These are phyloP conservation scores for Rotaria sp. DNA, from an alignment of 2,888 invertebrate genomes.

Conservation along the genomic window DNA sequence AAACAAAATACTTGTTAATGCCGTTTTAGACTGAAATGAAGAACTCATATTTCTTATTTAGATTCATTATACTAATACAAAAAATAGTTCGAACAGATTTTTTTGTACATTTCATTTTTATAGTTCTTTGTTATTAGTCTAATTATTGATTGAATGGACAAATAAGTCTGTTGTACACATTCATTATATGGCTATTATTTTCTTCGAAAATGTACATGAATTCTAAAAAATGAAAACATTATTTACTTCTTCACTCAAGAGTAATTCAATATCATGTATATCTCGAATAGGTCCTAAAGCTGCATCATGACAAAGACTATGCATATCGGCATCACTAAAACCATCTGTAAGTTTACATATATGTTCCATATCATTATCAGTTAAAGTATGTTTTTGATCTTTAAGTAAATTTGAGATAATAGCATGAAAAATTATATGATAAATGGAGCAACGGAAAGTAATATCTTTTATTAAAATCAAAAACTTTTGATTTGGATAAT, in stretches of 20 bases:
- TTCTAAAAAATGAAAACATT: too few relatives aligned
- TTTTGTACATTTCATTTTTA: too few relatives aligned
- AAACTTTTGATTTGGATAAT: too few relatives aligned
- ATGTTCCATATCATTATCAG: conserved; percentile 61
- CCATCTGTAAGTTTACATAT: conserved; percentile 69
- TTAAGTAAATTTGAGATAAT: conserved; percentile 69
- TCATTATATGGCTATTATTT: too few relatives aligned
- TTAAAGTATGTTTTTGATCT: conserved; percentile 65
- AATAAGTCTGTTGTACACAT: too few relatives aligned
- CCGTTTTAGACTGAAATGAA: too few relatives aligned
- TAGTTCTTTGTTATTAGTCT: too few relatives aligned
- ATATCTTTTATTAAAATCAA: conserved; percentile 80
- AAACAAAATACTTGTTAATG: not conserved
- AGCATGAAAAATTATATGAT: conserved; percentile 65
- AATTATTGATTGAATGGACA: too few relatives aligned
- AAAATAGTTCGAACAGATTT: too few relatives aligned
- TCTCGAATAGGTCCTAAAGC: conserved; percentile 86
- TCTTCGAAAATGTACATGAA: too few relatives aligned
- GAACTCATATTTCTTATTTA: too few relatives aligned
- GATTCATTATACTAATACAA: too few relatives aligned
- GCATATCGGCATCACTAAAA: conserved; percentile 92
- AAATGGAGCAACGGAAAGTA: conserved; percentile 84
- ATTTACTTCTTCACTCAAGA: not conserved
- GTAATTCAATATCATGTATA: conserved; percentile 44
- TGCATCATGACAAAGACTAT: conserved; percentile 83